phyloP scores from a whole-genome alignment of 2,113 vertebrate genomes.

The Xenopus borealis region DNA sequence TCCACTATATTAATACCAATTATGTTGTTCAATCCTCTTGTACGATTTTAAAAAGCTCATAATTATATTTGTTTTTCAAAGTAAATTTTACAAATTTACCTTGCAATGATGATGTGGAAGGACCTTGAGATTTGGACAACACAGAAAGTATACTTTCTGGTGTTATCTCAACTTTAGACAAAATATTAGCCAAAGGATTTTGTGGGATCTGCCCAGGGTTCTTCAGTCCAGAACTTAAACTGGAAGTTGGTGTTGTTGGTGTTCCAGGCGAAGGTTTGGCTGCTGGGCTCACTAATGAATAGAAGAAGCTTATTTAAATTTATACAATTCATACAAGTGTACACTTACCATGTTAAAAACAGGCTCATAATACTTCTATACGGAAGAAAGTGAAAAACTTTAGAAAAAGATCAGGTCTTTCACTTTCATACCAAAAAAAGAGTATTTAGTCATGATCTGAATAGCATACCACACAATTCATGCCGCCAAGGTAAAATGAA shows the following conservation, averaged over 20 bases:
- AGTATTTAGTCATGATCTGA: too few species aligned
- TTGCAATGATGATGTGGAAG: constrained; percentile 70
- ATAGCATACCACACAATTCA: too few species aligned
- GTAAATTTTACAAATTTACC: constrained; percentile 60
- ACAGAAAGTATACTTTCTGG: constrained; percentile 89
- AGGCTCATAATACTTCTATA: too few species aligned
- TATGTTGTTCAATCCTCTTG: too few species aligned
- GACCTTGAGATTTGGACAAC: constrained; percentile 88
- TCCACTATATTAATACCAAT: too few species aligned
- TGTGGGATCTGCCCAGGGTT: constrained; percentile 62
- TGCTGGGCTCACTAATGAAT: constrained; percentile 81
- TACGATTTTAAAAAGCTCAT: too few species aligned
- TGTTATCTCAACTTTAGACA: constrained; percentile 94
- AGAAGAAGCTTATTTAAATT: constrained; percentile 2
- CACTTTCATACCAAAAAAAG: too few species aligned
- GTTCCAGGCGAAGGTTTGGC: constrained; percentile 82
- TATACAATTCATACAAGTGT: too few species aligned
- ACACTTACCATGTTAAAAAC: too few species aligned
- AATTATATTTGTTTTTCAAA: background rate
- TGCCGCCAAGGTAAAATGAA: too few species aligned
- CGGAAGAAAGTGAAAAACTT: too few species aligned
- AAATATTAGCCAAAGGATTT: constrained; percentile 84
- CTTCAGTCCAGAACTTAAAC: constrained; percentile 75
- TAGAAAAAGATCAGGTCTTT: too few species aligned
- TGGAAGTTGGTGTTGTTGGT: constrained; percentile 76